Conservation (phyloP, 92 coral and sea anemone genomes). For the Anthopleura xanthogrammica region DNA sequence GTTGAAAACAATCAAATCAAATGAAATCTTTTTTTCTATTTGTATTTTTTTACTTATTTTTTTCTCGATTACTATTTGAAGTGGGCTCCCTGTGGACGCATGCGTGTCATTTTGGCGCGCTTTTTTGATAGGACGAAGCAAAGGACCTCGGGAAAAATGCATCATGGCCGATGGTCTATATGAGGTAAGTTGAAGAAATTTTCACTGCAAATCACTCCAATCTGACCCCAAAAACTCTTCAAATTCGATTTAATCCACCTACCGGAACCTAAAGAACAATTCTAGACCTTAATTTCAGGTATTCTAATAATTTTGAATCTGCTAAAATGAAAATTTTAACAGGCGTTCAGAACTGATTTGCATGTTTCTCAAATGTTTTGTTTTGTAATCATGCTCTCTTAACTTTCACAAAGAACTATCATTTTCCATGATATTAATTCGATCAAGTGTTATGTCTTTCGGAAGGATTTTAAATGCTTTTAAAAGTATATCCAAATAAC, state of each 20-base stretch:
- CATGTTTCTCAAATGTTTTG: not conserved
- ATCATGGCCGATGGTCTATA: slow-evolving; percentile 98
- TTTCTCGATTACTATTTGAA: not conserved
- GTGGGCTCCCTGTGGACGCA: slow-evolving; percentile 43
- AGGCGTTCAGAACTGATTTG: not conserved
- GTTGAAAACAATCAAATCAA: not conserved
- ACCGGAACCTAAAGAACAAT: not conserved
- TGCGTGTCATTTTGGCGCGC: slow-evolving; percentile 96
- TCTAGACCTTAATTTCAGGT: not conserved
- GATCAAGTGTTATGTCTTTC: not conserved
- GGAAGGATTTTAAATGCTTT: not conserved
- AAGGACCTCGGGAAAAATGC: slow-evolving; percentile 70
- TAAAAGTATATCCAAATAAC: not conserved
- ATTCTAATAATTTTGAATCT: not conserved
- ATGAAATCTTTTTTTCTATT: not conserved
- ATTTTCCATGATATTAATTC: not conserved
- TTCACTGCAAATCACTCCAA: not conserved
- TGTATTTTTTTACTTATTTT: not conserved
- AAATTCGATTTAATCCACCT: not conserved
- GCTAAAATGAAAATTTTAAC: not conserved
- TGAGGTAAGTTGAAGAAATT: slow-evolving; percentile 62
- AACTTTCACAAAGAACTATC: not conserved
- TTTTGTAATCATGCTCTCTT: not conserved
- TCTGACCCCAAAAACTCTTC: not conserved
- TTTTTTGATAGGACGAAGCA: slow-evolving; percentile 76